Evolutionary conservation across 2,113 vertebrate genomes (phyloP).

Genomic region (Perca flavescens): DNA sequence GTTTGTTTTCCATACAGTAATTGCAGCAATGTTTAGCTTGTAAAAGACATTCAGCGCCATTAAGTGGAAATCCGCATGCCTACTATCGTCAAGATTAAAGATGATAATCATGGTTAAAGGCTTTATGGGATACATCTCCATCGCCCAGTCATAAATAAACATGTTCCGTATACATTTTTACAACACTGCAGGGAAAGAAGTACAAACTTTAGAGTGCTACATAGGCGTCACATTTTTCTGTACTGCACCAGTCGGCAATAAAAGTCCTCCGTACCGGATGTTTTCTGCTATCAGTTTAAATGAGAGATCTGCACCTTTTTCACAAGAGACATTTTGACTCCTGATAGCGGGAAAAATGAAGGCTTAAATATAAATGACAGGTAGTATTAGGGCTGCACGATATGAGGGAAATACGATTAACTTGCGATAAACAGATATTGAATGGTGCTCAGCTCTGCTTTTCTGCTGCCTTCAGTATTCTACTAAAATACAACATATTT

Average conservation of each 20-base stretch:
- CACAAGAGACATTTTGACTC: too few relatives aligned
- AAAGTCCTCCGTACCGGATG: neutral
- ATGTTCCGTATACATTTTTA: neutral
- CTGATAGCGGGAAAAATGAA: too few relatives aligned
- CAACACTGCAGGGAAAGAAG: constrained; percentile 3
- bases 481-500: too few relatives aligned
- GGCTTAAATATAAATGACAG: too few relatives aligned
- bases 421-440: too few relatives aligned
- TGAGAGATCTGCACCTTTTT: neutral
- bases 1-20: neutral
- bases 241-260: neutral
- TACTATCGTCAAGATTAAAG: neutral
- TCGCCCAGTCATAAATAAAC: constrained; percentile 1
- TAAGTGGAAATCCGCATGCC: neutral
- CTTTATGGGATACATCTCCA: neutral
- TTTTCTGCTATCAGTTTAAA: neutral
- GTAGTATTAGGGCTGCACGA: too few relatives aligned
- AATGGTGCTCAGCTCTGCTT: too few relatives aligned
- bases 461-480: too few relatives aligned
- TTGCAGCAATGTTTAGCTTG: neutral
- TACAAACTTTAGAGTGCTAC: too few relatives aligned
- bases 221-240: neutral
- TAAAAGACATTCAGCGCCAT: neutral
- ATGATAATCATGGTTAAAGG: neutral
- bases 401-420: too few relatives aligned